Percentiles rank a stretch among this genome's conserved stretches.
Evolutionary conservation across 2,797 vertebrate species (phyloP).

Genomic region (Rhabdomys pumilio): DNA sequence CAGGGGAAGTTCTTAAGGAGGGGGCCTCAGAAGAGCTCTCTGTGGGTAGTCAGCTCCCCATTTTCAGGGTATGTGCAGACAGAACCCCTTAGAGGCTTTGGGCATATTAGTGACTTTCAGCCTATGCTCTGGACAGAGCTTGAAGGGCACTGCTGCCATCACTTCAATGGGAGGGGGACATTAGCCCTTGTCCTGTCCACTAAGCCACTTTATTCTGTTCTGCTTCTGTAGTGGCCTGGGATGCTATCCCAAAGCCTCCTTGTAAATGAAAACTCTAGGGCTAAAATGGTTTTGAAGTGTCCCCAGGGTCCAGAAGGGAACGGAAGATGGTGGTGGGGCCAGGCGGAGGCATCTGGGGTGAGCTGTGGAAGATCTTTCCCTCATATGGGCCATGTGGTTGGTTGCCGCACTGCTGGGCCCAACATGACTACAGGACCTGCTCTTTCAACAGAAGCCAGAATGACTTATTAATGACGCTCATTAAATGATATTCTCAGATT

Average conservation of each 20-base stretch:
- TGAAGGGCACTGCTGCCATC: not conserved
- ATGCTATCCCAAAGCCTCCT: not conserved
- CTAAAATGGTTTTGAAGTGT: not conserved
- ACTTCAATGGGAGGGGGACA: not conserved
- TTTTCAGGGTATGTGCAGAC: not conserved
- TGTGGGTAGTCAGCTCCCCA: not conserved
- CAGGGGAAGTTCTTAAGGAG: not conserved
- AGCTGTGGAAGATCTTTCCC: not conserved
- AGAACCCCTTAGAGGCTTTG: not conserved
- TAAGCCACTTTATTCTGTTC: not conserved
- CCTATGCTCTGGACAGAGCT: not conserved
- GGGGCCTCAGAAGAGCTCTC: not conserved
- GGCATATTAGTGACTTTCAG: not conserved
- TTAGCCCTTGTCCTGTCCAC: not conserved
- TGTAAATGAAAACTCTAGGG: not conserved
- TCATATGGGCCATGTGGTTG: not conserved
- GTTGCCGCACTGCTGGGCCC: not conserved
- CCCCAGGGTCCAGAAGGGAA: too few species aligned
- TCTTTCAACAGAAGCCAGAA: slow-evolving; percentile 17
- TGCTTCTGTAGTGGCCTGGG: not conserved
- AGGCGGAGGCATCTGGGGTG: not conserved
- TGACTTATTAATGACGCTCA: too few species aligned
- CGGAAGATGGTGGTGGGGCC: not conserved
- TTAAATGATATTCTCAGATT: not conserved
- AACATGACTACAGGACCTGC: not conserved